A percentile compares a stretch with the other conserved stretches of the same genome.
These are phyloP conservation scores for Pseudopipra pipra DNA, from an alignment of 2,113 vertebrate species.

Conservation along the genomic window DNA sequence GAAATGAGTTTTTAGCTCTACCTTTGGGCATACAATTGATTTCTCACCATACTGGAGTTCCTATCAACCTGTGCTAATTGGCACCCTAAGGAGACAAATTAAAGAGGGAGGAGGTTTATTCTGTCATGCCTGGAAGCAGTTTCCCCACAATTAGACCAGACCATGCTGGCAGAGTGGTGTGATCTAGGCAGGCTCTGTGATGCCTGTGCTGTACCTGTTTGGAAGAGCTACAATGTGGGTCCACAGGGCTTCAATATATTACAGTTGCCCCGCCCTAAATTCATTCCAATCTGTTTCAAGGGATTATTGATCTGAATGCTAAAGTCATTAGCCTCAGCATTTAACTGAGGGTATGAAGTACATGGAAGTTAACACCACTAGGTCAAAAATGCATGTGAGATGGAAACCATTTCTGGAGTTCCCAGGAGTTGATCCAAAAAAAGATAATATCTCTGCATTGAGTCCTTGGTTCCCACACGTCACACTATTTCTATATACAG, in stretches of 20 bases:
- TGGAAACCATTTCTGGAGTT: background rate
- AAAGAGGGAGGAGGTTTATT: background rate
- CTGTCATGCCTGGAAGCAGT: background rate
- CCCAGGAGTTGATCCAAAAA: background rate
- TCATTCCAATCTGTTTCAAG: background rate
- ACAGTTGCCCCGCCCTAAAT: background rate
- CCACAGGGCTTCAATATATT: background rate
- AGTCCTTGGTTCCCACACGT: background rate
- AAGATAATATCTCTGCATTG: background rate
- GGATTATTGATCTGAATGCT: conserved; percentile 9
- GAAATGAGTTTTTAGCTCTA: background rate
- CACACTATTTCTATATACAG: background rate
- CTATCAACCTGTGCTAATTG: conserved; percentile 11
- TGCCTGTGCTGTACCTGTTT: background rate
- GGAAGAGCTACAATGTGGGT: background rate
- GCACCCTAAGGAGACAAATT: background rate
- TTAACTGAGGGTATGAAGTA: background rate
- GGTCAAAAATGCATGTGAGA: background rate
- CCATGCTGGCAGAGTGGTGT: background rate
- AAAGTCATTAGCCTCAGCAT: background rate
- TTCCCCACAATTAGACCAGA: background rate
- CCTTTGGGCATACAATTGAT: background rate
- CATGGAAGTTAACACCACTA: background rate
- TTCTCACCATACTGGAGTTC: background rate
- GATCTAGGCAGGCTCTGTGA: background rate